Evolutionary conservation across 2,888 invertebrate species (phyloP), one percentile per base, ranked within the genome.

Genomic region (Adineta ricciae): DNA sequence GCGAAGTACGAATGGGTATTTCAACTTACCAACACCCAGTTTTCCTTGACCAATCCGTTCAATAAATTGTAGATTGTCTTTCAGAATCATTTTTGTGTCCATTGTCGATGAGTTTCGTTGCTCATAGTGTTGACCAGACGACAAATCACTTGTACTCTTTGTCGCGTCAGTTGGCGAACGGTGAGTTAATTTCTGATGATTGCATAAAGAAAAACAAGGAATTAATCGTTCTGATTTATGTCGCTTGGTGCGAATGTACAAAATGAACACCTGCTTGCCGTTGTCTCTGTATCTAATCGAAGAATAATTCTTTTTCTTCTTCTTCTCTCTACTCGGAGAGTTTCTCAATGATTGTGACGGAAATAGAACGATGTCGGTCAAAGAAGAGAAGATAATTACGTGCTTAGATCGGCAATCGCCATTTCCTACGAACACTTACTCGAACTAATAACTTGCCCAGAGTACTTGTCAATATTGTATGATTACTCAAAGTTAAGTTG

Each of bases 141-240:
- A 27, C 41, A 78, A 41, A 78, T 78, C n/a, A 14, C 3, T 78
- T 41, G 78, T 41, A 78, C 78, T 78, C n/a, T 78, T 38, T 41
- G 78, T 78, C n/a, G 41, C 19, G 14, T 78, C 41, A 41, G 16
- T 64, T 64, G 16, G 8, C 32, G 78, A 41, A 78, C 78, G 78
- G 11, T 78, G 78, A n/a, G 78, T 41, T 78, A 78, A 41, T 41
- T 78, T 78, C 78, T 78, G 24, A 73, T 56, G 24, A 56, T 56
- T 56, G n/a, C 9, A 24, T 56, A n/a, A 56, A 3, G 32, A 36
- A 14, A 4, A 64, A 64, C 0, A 32, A 8, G 32, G 5, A 7
- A n/a, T 56, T 19, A n/a, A 56, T 56, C n/a, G 9, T 56, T 32
- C 64, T 64, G 64, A 1, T 64, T 64, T 64, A 64, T 64, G 8